Evolutionary conservation across 2,113 vertebrate genomes (phyloP).

Genomic region (Hippopotamus amphibius): DNA sequence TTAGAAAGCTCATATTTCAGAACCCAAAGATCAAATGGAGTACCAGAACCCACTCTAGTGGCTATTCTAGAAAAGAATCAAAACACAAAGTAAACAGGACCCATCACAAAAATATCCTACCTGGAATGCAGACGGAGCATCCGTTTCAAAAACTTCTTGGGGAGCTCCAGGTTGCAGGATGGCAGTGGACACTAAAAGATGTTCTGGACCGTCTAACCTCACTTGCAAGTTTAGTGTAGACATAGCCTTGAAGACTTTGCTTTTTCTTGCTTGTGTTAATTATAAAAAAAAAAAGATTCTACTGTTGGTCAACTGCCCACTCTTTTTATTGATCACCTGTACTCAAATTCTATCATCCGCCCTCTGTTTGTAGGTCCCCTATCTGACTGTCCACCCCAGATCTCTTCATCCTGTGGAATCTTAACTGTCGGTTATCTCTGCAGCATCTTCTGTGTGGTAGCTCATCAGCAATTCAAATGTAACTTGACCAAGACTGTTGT

Average conservation of each 20-base stretch:
- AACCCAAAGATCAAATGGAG: not conserved
- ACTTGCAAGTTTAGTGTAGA: slow-evolving; percentile 70
- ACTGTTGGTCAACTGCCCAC: not conserved
- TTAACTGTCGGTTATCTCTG: slow-evolving; percentile 55
- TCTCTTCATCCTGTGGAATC: slow-evolving; percentile 38
- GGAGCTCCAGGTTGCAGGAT: slow-evolving; percentile 77
- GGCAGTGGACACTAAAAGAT: not conserved
- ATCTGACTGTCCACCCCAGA: not conserved
- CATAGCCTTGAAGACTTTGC: slow-evolving; percentile 75
- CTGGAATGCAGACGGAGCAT: slow-evolving; percentile 76
- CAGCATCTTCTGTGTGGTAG: slow-evolving; percentile 53
- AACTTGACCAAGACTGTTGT: slow-evolving; percentile 77
- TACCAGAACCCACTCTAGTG: not conserved
- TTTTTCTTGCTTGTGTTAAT: slow-evolving; percentile 27
- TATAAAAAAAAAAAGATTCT: not conserved
- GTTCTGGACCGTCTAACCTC: slow-evolving; percentile 40
- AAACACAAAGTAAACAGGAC: not conserved
- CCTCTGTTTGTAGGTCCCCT: not conserved
- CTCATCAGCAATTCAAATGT: slow-evolving; percentile 78
- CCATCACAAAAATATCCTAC: slow-evolving; percentile 49
- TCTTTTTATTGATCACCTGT: not conserved
- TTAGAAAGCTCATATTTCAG: slow-evolving; percentile 28
- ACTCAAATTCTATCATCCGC: not conserved
- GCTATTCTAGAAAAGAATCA: not conserved
- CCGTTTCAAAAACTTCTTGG: slow-evolving; percentile 80